Evolutionary conservation across 2,888 invertebrate species (phyloP).

Genomic region (Parthenolecanium corni): DNA sequence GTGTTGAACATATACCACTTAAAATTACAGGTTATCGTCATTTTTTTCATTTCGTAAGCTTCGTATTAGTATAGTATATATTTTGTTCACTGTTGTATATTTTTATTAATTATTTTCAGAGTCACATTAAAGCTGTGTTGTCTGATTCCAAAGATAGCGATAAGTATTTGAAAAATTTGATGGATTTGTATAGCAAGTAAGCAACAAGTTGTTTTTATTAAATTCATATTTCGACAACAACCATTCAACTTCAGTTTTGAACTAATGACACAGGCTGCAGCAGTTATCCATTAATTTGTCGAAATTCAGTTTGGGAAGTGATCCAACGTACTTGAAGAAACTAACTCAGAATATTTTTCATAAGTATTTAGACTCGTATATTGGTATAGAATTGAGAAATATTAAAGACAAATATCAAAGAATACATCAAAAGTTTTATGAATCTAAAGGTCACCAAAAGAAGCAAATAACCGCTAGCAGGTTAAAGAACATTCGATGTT

Average conservation of each 20-base stretch:
- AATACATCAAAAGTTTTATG: slow-evolving; percentile 76
- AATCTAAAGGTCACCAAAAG: slow-evolving; percentile 87
- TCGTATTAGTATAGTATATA: background rate
- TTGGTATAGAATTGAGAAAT: slow-evolving; percentile 62
- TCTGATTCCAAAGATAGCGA: slow-evolving; percentile 67
- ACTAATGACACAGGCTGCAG: slow-evolving; percentile 39
- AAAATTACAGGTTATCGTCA: slow-evolving; percentile 50
- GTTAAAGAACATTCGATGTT: slow-evolving; percentile 29
- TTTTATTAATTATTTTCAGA: slow-evolving; percentile 39
- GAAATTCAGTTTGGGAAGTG: slow-evolving; percentile 63
- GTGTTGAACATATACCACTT: slow-evolving; percentile 89
- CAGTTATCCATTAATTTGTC: slow-evolving; percentile 56
- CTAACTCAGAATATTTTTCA: slow-evolving; percentile 69
- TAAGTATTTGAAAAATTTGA: slow-evolving; percentile 75
- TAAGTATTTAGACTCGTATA: slow-evolving; percentile 64
- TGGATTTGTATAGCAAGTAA: slow-evolving; percentile 80
- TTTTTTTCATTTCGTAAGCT: background rate
- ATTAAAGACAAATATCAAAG: slow-evolving; percentile 64
- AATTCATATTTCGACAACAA: background rate
- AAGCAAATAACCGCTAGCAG: slow-evolving; percentile 76
- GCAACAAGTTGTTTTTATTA: slow-evolving; percentile 31
- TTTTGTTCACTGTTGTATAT: background rate
- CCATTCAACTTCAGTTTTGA: slow-evolving; percentile 15
- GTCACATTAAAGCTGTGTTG: slow-evolving; percentile 70
- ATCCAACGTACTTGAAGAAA: slow-evolving; percentile 64